Evolutionary conservation across 2,888 invertebrate genomes (phyloP).

Genomic region (Koerneria pararmatus): DNA sequence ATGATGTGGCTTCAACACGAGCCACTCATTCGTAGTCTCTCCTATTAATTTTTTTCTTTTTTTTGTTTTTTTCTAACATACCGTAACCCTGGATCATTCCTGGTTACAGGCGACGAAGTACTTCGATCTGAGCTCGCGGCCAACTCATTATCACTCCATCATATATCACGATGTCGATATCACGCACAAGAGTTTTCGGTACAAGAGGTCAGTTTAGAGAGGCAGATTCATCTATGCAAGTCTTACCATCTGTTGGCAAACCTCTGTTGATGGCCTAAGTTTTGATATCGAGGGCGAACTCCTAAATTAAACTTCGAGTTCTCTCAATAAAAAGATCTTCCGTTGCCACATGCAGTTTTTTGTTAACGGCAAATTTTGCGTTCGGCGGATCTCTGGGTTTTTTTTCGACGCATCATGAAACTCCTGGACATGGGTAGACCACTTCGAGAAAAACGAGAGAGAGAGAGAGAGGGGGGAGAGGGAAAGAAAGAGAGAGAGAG

Average conservation of each 20-base stretch:
- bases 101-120: constrained; percentile 80
- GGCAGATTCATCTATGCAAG: not conserved
- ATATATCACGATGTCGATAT: constrained; percentile 58
- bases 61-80: too few relatives aligned
- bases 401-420: not conserved
- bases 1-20: too few relatives aligned
- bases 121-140: constrained; percentile 66
- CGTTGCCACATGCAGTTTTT: too few relatives aligned
- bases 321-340: too few relatives aligned
- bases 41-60: too few relatives aligned
- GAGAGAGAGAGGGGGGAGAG: not conserved
- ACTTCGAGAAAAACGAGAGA: not conserved
- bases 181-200: constrained; percentile 51
- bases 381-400: not conserved
- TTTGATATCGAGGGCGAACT: too few relatives aligned
- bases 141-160: constrained; percentile 55
- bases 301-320: too few relatives aligned
- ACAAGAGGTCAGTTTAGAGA: constrained; percentile 34
- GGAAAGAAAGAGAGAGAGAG: not conserved
- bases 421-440: not conserved
- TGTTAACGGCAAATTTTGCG: not conserved
- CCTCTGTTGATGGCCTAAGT: too few relatives aligned
- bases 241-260: too few relatives aligned
- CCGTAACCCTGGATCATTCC: too few relatives aligned
- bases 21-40: too few relatives aligned